phyloP scores from a whole-genome alignment of 2,113 vertebrate genomes.

The Pogonocichla stellata region DNA sequence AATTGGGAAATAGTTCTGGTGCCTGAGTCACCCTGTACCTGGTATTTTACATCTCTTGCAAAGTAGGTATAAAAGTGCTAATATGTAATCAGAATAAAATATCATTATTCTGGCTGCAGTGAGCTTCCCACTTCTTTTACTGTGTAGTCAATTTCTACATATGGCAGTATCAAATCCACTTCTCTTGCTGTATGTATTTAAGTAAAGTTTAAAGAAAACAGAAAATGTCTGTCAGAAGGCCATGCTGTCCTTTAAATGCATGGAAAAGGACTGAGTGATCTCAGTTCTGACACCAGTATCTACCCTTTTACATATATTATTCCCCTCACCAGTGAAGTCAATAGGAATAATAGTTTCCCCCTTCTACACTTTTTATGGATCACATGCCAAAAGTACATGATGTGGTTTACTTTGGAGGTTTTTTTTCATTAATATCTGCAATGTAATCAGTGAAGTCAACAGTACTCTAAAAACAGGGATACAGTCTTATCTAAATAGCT shows the following conservation, averaged over 20 bases:
- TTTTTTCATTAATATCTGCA: neutral
- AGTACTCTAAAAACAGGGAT: neutral
- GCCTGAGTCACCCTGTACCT: neutral
- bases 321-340: neutral
- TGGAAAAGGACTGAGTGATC: neutral
- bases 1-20: neutral
- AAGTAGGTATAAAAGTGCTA: slow-evolving; percentile 27
- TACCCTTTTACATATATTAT: neutral
- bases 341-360: neutral
- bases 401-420: neutral
- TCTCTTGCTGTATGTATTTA: neutral
- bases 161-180: neutral
- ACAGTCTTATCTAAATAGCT: neutral
- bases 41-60: neutral
- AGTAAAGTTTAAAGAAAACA: neutral
- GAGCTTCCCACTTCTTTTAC: neutral
- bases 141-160: neutral
- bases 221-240: neutral
- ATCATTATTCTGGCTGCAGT: neutral
- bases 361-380: neutral
- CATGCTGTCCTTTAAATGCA: neutral
- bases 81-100: neutral
- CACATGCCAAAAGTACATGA: neutral
- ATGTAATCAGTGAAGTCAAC: neutral
- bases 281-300: neutral